phyloP scores from a whole-genome alignment of 2,888 invertebrate species.

The Drosophila macrothrix region DNA sequence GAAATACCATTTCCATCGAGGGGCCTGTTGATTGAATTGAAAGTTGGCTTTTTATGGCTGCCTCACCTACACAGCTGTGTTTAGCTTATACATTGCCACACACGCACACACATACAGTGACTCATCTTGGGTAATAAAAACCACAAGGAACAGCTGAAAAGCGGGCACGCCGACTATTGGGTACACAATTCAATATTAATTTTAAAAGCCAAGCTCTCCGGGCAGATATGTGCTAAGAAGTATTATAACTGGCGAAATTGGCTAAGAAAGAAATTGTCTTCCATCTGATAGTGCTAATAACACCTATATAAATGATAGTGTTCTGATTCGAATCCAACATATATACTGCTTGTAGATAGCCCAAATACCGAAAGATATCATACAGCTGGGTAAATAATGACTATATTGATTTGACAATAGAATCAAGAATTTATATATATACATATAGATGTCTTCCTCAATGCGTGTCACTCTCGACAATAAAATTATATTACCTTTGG shows the following conservation, averaged over 20 bases:
- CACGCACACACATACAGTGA: conserved; percentile 22
- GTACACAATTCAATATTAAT: not conserved
- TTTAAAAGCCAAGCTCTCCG: not conserved
- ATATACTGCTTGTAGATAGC: not conserved
- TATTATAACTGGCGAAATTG: not conserved
- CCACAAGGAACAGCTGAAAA: not conserved
- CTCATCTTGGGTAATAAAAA: conserved; percentile 12
- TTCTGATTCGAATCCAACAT: not conserved
- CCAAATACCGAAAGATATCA: not conserved
- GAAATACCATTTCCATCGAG: not conserved
- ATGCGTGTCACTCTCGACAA: not conserved
- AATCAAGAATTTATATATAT: not conserved
- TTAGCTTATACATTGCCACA: conserved; percentile 6
- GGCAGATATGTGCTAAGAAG: not conserved
- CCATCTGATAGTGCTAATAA: not conserved
- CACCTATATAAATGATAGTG: not conserved
- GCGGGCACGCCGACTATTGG: not conserved
- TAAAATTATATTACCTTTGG: not conserved
- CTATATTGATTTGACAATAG: not conserved
- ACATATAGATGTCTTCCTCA: not conserved
- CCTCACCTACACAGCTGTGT: conserved; percentile 9
- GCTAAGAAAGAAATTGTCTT: not conserved
- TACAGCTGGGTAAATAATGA: not conserved
- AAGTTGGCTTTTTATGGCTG: conserved; percentile 18
- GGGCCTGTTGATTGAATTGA: conserved; percentile 6